phyloP scores from a whole-genome alignment of 2,888 invertebrate genomes.

The Rapana venosa region DNA sequence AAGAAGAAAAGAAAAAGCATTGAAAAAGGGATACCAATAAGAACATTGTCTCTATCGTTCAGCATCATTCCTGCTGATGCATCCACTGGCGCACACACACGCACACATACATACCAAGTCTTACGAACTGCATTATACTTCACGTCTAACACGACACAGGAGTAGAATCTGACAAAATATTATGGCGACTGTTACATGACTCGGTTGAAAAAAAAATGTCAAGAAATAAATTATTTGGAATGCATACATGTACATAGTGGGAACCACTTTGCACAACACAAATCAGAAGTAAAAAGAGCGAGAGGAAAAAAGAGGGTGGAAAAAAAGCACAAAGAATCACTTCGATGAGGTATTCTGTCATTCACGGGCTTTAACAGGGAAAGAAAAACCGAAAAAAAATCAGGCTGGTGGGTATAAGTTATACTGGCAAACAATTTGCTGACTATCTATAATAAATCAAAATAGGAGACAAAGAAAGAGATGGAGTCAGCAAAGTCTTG shows the following conservation, averaged over 20 bases:
- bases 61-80: background rate
- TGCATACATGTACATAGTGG: constrained; percentile 37
- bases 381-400: background rate
- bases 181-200: constrained; percentile 4
- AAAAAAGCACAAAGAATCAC: background rate
- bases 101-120: background rate
- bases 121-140: background rate
- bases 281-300: background rate
- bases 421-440: background rate
- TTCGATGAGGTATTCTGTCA: constrained; percentile 28
- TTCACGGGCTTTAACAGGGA: background rate
- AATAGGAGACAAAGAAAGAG: background rate
- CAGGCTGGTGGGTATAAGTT: background rate
- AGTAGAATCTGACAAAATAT: background rate
- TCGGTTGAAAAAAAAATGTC: background rate
- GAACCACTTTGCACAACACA: constrained; percentile 25
- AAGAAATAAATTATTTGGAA: constrained; percentile 42
- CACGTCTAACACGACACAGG: background rate
- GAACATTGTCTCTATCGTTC: background rate
- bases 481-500: background rate
- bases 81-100: background rate
- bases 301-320: background rate
- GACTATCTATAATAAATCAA: background rate
- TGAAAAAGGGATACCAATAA: background rate
- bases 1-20: background rate